Conservation (phyloP, 2,113 vertebrate genomes). For the Motacilla alba region DNA sequence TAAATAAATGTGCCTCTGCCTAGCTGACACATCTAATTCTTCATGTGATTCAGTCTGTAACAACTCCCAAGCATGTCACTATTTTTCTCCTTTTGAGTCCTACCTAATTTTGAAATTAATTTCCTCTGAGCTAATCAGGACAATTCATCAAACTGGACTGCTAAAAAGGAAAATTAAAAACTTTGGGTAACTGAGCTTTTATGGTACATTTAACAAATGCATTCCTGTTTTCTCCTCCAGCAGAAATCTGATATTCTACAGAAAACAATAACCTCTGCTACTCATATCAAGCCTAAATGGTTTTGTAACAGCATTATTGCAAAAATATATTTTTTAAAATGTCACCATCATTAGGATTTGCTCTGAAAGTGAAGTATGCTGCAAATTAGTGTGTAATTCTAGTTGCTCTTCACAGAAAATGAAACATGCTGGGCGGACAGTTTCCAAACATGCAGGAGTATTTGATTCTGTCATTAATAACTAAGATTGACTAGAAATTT, state of each 20-base stretch:
- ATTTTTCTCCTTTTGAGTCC: neutral
- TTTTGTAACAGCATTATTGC: neutral
- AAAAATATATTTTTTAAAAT: neutral
- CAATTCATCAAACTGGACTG: slow-evolving; percentile 14
- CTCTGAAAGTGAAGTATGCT: neutral
- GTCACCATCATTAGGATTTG: neutral
- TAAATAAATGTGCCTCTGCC: neutral
- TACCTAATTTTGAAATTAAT: neutral
- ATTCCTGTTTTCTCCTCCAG: neutral
- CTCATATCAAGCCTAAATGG: neutral
- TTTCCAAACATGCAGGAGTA: neutral
- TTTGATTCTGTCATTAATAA: slow-evolving; percentile 8
- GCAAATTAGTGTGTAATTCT: neutral
- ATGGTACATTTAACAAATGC: slow-evolving; percentile 49
- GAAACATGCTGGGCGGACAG: neutral
- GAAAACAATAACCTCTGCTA: neutral
- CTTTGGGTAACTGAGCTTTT: neutral
- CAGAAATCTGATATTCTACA: neutral
- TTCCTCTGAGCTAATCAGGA: slow-evolving; percentile 1
- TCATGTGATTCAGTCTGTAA: neutral
- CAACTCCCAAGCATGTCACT: neutral
- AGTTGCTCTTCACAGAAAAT: neutral
- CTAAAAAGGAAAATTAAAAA: slow-evolving; percentile 9
- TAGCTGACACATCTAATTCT: neutral
- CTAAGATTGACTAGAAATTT: neutral